Base-by-base conservation (phyloP, 2,888 invertebrate genomes). In the Lepidochrysops patricia region DNA sequence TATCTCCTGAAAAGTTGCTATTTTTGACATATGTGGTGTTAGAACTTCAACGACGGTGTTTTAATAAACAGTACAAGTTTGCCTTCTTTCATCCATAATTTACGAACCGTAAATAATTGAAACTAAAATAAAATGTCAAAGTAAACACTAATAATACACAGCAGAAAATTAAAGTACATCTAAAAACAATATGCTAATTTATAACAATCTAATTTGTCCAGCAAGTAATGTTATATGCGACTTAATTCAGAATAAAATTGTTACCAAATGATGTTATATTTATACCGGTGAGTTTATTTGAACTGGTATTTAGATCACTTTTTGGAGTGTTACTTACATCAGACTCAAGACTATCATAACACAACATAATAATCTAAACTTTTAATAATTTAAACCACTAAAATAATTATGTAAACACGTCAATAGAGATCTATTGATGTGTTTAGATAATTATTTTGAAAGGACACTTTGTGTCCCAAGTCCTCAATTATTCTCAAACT, bases 151-250 rank as follows among this genome's bases (percentile, higher is more conserved):
- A 19, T 23, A 43, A 43, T 9, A 43, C 43, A 19, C 7, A 43
- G 19, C 6, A 19, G 7, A 19, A 43, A 43, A 43, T 19, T 43
- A 7, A 23, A 19, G 43, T 43, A 43, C 43, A 43, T 43, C 19
- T 19, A 43, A 12, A 9, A 43, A 23, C 9, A 43, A 19, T 43
- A 43, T 4, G 43, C 23, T 19, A 43, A 23, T 9, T 9, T 23
- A 2, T 50, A 50, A 50, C 50, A 50, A 50, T 43, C 19, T 23
- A 26, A n/a, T 13, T 50, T 50, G 50, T 26, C 50, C 50, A 50
- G 50, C 50, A 50, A 50, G 13, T 26, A 50, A 48, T 25, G 12
- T 50, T 6, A 26, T 50, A 50, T 25, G 26, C 25, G n/a, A 25
- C 49, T 25, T 49, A 49, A 37, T 7, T 37, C 7, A 15, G 6